These are phyloP conservation scores for Xenentodon cancila DNA, from an alignment of 2,797 vertebrate species.

Conservation along the genomic window DNA sequence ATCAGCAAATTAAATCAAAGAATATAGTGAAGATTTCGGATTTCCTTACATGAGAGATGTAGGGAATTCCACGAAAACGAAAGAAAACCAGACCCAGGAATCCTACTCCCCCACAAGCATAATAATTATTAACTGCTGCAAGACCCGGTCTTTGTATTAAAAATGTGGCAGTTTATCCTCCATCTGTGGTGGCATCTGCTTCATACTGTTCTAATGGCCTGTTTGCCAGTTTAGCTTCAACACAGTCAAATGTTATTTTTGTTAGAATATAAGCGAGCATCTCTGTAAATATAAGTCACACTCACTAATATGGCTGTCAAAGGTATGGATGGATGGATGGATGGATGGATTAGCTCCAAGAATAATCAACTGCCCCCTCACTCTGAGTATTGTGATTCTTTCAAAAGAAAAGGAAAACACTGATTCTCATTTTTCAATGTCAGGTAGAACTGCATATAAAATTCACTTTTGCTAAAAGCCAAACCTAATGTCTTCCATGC, in stretches of 20 bases:
- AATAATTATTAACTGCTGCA: slow-evolving; percentile 66
- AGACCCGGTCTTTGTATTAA: slow-evolving; percentile 73
- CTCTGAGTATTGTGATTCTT: slow-evolving; percentile 7
- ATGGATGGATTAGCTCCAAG: neutral
- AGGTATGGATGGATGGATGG: neutral
- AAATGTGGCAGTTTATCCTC: slow-evolving; percentile 73
- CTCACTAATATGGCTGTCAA: slow-evolving; percentile 16
- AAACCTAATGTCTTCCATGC: slow-evolving; percentile 45
- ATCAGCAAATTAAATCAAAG: slow-evolving; percentile 22
- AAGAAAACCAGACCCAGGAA: slow-evolving; percentile 42
- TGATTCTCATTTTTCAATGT: slow-evolving; percentile 52
- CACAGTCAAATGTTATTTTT: slow-evolving; percentile 64
- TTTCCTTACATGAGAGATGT: slow-evolving; percentile 38
- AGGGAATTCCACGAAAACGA: slow-evolving; percentile 29
- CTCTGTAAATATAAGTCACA: slow-evolving; percentile 14
- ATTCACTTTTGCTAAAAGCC: slow-evolving; percentile 66
- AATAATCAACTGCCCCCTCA: slow-evolving; percentile 17
- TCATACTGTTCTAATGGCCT: slow-evolving; percentile 64
- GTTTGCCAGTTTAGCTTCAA: slow-evolving; percentile 62
- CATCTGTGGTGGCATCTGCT: slow-evolving; percentile 80
- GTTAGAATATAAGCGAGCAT: slow-evolving; percentile 34
- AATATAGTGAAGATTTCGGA: slow-evolving; percentile 18
- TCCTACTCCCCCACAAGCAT: slow-evolving; percentile 45
- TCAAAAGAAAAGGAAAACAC: slow-evolving; percentile 31
- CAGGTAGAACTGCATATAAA: slow-evolving; percentile 29